Evolutionary conservation across 2,888 invertebrate genomes (phyloP).

Genomic region (Lepeophtheirus nordmannii): DNA sequence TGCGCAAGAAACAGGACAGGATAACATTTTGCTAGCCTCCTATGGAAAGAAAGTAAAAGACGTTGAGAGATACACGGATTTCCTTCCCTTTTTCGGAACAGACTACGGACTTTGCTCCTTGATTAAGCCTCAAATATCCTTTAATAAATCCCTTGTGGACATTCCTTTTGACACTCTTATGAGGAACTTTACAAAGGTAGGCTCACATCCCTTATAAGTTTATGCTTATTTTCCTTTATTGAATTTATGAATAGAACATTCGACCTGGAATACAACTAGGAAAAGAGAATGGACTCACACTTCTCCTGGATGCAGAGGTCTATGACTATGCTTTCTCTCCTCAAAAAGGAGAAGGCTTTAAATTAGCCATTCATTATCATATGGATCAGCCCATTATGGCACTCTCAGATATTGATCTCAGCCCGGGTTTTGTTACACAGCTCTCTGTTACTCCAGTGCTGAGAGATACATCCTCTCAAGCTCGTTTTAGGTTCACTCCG

Average conservation of each 20-base stretch:
- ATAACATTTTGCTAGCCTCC: constrained; percentile 11
- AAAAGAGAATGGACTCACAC: constrained; percentile 18
- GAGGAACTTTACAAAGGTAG: constrained; percentile 11
- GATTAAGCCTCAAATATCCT: constrained; percentile 18
- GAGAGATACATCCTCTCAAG: constrained; percentile 2
- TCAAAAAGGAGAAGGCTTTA: constrained; percentile 19
- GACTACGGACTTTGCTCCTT: constrained; percentile 17
- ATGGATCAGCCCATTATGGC: constrained; percentile 21
- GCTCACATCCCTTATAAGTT: no score
- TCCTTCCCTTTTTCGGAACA: constrained; percentile 13
- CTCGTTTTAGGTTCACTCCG: constrained; percentile 6
- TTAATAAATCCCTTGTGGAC: constrained; percentile 2
- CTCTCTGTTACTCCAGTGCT: constrained; percentile 14
- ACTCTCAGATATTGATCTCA: constrained; percentile 11
- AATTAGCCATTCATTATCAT: constrained; percentile 17
- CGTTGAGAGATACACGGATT: not conserved
- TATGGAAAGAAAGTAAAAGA: constrained; percentile 16
- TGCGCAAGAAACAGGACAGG: constrained; percentile 17
- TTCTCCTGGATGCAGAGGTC: constrained; percentile 19
- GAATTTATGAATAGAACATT: not conserved
- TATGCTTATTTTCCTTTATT: no score
- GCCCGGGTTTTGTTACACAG: constrained; percentile 17
- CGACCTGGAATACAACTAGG: constrained; percentile 16
- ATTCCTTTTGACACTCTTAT: constrained; percentile 11
- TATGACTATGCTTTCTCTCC: constrained; percentile 19